Conservation (phyloP, 2,113 vertebrate genomes). For the Camelus dromedarius region DNA sequence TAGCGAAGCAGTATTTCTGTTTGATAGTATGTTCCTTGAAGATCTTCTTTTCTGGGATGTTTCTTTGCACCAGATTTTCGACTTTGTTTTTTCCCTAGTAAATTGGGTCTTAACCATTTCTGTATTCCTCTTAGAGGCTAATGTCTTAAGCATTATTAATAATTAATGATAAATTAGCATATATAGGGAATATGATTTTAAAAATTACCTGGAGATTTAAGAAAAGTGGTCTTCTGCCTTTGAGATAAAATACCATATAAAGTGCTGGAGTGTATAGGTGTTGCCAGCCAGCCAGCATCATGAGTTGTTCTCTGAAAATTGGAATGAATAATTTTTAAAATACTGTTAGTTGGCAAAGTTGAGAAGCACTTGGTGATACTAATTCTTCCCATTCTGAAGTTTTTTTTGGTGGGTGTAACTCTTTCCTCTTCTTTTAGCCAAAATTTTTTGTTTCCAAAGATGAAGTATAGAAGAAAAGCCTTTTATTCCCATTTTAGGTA, state of each 20-base stretch:
- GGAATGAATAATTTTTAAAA: neutral
- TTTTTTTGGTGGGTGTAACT: conserved; percentile 78
- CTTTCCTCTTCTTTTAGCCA: conserved; percentile 79
- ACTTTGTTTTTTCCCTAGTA: neutral
- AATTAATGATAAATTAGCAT: neutral
- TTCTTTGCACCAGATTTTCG: neutral
- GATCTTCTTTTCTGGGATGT: neutral
- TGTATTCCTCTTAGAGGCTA: neutral
- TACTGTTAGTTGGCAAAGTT: conserved; percentile 60
- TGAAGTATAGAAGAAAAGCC: conserved; percentile 54
- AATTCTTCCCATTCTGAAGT: conserved; percentile 79
- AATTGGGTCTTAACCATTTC: neutral
- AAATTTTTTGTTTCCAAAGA: conserved; percentile 80
- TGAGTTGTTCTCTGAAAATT: neutral
- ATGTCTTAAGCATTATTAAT: neutral
- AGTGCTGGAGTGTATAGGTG: neutral
- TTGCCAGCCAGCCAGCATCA: conserved; percentile 22
- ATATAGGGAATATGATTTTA: neutral
- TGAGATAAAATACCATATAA: neutral
- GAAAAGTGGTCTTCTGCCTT: neutral
- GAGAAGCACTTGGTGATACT: conserved; percentile 63
- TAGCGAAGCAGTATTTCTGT: neutral
- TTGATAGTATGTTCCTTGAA: neutral
- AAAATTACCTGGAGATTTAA: neutral
- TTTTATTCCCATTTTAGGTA: conserved; percentile 70